Evolutionary conservation across 1,140 invertebrate species (phyloP).

Genomic region (Ylistrum balloti): DNA sequence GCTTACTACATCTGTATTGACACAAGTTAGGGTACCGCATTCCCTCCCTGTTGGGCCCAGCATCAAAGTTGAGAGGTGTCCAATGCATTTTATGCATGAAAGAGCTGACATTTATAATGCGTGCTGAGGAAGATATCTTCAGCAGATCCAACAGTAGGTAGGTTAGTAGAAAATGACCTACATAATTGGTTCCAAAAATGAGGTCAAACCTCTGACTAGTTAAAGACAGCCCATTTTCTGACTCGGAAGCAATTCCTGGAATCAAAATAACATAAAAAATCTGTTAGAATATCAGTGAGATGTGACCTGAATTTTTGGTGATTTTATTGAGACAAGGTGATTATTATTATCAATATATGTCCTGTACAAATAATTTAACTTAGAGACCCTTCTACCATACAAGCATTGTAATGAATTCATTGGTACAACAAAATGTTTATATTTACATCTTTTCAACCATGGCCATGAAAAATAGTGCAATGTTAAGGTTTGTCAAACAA

Average conservation of each 20-base stretch:
- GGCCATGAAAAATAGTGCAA: no score
- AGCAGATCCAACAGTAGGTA: slow-evolving; percentile 72
- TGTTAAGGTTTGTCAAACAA: no score
- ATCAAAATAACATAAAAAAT: no score
- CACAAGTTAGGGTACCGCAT: slow-evolving; percentile 26
- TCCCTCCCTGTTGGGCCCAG: slow-evolving; percentile 36
- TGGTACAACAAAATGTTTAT: no score
- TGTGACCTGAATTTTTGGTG: no score
- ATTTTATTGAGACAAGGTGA: no score
- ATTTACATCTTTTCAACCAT: no score
- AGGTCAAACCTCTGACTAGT: slow-evolving; percentile 67
- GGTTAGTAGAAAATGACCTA: slow-evolving; percentile 77
- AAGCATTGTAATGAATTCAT: no score
- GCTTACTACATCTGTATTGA: slow-evolving; percentile 87
- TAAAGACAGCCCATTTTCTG: slow-evolving; percentile 53
- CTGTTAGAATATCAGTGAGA: no score
- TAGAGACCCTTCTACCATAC: no score
- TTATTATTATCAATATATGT: no score
- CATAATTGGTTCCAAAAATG: slow-evolving; percentile 68
- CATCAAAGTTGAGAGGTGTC: neutral
- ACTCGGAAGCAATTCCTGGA: neutral
- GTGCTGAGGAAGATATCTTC: slow-evolving; percentile 74
- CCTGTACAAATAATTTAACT: no score
- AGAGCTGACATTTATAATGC: slow-evolving; percentile 70
- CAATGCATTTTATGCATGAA: neutral